These are phyloP conservation scores for Drosophila quinaria DNA, from an alignment of 2,888 invertebrate genomes.

Conservation along the genomic window DNA sequence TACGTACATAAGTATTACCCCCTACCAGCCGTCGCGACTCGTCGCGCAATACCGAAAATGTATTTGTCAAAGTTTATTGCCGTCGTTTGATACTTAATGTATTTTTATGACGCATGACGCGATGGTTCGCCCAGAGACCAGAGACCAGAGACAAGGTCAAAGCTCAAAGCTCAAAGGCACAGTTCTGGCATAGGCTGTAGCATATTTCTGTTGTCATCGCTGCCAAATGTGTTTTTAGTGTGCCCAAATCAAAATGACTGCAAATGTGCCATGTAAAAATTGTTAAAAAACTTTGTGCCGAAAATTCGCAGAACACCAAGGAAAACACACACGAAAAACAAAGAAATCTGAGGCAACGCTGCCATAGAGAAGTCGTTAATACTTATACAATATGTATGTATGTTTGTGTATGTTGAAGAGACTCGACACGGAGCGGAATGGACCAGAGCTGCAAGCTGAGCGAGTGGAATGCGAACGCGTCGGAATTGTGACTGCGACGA, in stretches of 20 bases:
- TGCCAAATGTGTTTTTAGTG: conserved; percentile 27
- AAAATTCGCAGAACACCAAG: conserved; percentile 47
- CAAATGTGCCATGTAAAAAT: conserved; percentile 73
- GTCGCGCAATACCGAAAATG: conserved; percentile 43
- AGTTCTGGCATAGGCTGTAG: conserved; percentile 48
- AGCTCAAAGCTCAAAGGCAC: conserved; percentile 72
- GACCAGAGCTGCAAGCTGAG: conserved; percentile 6
- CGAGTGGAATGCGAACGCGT: conserved; percentile 13
- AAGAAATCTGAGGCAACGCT: conserved; percentile 14
- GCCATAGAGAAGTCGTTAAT: conserved; percentile 11
- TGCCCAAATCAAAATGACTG: conserved; percentile 72
- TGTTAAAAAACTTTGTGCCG: conserved; percentile 65
- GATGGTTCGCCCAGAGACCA: conserved; percentile 13
- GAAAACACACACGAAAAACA: conserved; percentile 11
- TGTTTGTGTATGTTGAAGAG: conserved; percentile 2
- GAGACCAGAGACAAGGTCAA: conserved; percentile 57
- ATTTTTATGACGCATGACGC: conserved; percentile 75
- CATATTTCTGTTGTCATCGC: not conserved
- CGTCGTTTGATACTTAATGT: conserved; percentile 73
- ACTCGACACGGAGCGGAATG: not conserved
- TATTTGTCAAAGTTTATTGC: conserved; percentile 74
- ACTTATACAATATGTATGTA: too few species aligned
- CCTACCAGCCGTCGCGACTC: not conserved
- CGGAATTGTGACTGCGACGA: conserved; percentile 26
- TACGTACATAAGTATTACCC: too few species aligned